Conservation (phyloP, 1,140 invertebrate species). For the Drosophila varians region DNA sequence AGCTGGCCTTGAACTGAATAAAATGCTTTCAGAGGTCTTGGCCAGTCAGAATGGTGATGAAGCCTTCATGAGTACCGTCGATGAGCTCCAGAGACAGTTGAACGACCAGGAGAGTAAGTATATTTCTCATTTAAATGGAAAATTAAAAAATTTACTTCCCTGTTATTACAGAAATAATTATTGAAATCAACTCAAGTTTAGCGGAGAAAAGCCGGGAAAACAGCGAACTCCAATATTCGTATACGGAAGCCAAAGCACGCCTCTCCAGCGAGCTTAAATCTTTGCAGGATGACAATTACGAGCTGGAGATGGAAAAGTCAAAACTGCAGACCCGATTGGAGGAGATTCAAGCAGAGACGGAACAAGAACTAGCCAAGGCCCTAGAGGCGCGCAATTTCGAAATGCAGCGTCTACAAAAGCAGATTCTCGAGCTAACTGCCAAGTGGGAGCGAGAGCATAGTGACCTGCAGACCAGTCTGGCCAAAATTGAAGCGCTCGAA, state of each 20-base stretch:
- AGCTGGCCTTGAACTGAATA: constrained; percentile 87
- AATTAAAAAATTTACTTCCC: too few relatives aligned
- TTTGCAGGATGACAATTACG: constrained; percentile 72
- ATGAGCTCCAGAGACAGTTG: constrained; percentile 86
- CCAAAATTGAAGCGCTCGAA: constrained; percentile 83
- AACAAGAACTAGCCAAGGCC: constrained; percentile 74
- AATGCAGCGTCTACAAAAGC: constrained; percentile 78
- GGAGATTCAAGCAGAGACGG: constrained; percentile 78
- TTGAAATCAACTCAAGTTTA: constrained; percentile 84
- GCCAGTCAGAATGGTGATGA: constrained; percentile 86
- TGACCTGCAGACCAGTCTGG: constrained; percentile 71
- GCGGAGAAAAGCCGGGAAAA: constrained; percentile 85
- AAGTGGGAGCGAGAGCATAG: constrained; percentile 65
- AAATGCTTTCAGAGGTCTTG: constrained; percentile 87
- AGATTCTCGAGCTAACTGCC: constrained; percentile 60
- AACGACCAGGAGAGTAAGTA: constrained; percentile 86
- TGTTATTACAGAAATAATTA: constrained; percentile 79
- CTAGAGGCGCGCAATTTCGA: constrained; percentile 79
- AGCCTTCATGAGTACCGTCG: constrained; percentile 86
- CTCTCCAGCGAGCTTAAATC: constrained; percentile 66
- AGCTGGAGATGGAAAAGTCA: constrained; percentile 74
- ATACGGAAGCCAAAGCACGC: constrained; percentile 84
- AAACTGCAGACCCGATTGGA: constrained; percentile 84
- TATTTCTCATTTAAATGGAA: too few relatives aligned
- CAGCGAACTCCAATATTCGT: constrained; percentile 84